A percentile compares a stretch with the other conserved stretches of the same genome.
Conservation (phyloP, 2,113 vertebrate species). For the Ptyas mucosa region DNA sequence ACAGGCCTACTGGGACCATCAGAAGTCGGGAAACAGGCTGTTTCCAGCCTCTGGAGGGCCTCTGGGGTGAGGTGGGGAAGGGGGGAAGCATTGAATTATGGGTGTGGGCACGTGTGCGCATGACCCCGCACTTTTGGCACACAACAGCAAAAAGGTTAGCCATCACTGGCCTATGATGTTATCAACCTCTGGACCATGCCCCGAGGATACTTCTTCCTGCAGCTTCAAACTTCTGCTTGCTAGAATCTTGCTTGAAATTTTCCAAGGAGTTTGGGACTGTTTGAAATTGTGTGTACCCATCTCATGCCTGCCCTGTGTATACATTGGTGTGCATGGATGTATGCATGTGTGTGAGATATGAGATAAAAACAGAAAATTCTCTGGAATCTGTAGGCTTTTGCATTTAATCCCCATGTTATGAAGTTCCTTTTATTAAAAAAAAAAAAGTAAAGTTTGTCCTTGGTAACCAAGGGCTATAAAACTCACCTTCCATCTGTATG, state of each 20-base stretch:
- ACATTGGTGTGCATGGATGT: no score
- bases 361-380: not conserved
- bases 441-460: not conserved
- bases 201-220: not conserved
- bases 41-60: no score
- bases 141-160: no score
- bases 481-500: not conserved
- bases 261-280: not conserved
- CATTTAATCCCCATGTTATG: not conserved
- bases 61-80: no score
- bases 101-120: no score
- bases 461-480: not conserved
- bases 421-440: not conserved
- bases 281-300: no score
- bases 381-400: not conserved
- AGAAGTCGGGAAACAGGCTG: no score
- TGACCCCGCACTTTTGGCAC: no score
- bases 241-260: not conserved
- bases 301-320: not conserved
- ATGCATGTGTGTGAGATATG: not conserved
- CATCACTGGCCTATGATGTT: not conserved
- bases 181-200: not conserved
- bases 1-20: no score
- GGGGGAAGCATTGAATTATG: no score
- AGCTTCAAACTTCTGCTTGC: not conserved